Evolutionary conservation across 1,140 invertebrate species (phyloP).

Genomic region (Platyscapa corneri): DNA sequence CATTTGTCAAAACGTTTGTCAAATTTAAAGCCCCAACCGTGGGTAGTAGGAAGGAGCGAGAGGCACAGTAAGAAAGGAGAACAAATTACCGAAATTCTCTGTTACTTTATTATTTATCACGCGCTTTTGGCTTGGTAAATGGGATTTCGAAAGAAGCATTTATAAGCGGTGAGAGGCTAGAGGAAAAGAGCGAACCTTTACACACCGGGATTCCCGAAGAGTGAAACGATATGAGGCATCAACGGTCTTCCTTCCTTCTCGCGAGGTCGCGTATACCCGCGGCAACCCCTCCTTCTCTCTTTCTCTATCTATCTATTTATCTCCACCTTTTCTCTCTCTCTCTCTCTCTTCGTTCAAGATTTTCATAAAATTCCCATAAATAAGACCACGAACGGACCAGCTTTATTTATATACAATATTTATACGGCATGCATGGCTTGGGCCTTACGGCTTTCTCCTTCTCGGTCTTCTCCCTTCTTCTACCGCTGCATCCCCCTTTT

Average conservation of each 20-base stretch:
- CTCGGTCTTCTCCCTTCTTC: slow-evolving; percentile 44
- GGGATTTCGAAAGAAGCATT: slow-evolving; percentile 53
- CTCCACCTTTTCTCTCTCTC: slow-evolving; percentile 3
- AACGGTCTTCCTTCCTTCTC: slow-evolving; percentile 44
- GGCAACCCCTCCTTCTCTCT: slow-evolving; percentile 44
- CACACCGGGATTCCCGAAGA: slow-evolving; percentile 33
- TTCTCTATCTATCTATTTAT: slow-evolving; percentile 6
- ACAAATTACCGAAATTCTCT: slow-evolving; percentile 49
- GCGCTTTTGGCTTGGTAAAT: slow-evolving; percentile 46
- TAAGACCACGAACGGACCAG: slow-evolving; percentile 57
- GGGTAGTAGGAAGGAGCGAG: neutral
- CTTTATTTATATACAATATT: slow-evolving; percentile 70
- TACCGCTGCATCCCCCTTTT: slow-evolving; percentile 40
- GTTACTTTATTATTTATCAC: slow-evolving; percentile 50
- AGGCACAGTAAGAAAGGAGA: neutral
- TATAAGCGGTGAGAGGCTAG: slow-evolving; percentile 43
- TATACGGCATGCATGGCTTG: slow-evolving; percentile 66
- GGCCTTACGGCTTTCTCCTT: slow-evolving; percentile 63
- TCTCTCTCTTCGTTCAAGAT: slow-evolving; percentile 49
- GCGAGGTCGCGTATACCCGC: slow-evolving; percentile 32
- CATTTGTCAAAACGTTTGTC: slow-evolving; percentile 39
- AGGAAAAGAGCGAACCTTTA: slow-evolving; percentile 4
- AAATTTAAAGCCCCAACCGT: slow-evolving; percentile 35
- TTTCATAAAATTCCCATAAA: slow-evolving; percentile 71
- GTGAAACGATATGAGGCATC: slow-evolving; percentile 43